Base-by-base conservation (phyloP, 37 sponge, comb jelly and placozoan genomes). In the Cliona cf. orientalis region DNA sequence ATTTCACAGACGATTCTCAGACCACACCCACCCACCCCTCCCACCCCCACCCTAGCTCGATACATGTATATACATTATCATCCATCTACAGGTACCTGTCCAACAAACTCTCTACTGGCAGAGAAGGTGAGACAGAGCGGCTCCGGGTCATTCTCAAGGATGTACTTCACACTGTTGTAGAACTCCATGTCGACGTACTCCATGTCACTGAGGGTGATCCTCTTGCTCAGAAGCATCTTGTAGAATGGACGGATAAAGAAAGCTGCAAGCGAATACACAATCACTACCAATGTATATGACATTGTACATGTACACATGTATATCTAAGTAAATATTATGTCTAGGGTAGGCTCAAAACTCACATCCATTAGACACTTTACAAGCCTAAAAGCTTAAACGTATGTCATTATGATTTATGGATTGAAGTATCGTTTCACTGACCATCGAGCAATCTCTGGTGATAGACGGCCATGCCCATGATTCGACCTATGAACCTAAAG, bases 221-320 rank as follows among this genome's bases (percentile, higher is more conserved):
- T 66, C 85, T 94, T 99, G 0, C 76, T 84, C 70, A 96, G 76
- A 37, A 99, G 67, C 87, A 96, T 55, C 82, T 99, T 99, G 89
- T 99, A 99, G 78, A 99, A 94, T 57, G 99, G 99, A 0, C 97
- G 89, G 32, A 94, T 87, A 72, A 99, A 99, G 90, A 96, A 99
- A 39, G 91, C 99, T 99, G 66, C 41, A 67, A 14, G 41, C 29
- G 23, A 38, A 31, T 34, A 31, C n/a, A n/a, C n/a, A n/a, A n/a
- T n/a, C n/a, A n/a, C n/a, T n/a, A n/a, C n/a, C n/a, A n/a, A n/a
- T n/a, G n/a, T n/a, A n/a, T n/a, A n/a, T n/a, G n/a, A n/a, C n/a
- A n/a, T n/a, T n/a, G n/a, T n/a, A n/a, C n/a, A n/a, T n/a, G n/a
- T n/a, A n/a, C n/a, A n/a, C n/a, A n/a, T n/a, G n/a, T n/a, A n/a